phyloP scores from a whole-genome alignment of 2,113 vertebrate species.

The Hemiprocne comata region DNA sequence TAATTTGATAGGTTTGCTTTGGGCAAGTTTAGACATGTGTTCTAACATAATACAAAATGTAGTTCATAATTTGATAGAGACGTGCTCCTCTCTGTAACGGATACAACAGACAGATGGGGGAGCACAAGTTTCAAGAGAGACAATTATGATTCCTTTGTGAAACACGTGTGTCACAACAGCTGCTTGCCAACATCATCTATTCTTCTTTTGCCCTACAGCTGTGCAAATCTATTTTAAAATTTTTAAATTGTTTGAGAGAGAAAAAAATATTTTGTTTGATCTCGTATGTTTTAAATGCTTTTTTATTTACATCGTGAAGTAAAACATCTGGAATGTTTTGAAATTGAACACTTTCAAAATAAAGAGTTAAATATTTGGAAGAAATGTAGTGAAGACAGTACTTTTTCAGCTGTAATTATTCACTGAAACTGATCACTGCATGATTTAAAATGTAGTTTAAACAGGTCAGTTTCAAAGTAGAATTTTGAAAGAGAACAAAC shows the following conservation, averaged over 20 bases:
- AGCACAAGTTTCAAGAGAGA: slow-evolving; percentile 63
- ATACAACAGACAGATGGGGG: slow-evolving; percentile 62
- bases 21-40: slow-evolving; percentile 39
- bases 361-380: background rate
- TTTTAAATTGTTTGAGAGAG: background rate
- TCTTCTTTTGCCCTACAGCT: slow-evolving; percentile 33
- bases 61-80: slow-evolving; percentile 24
- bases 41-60: slow-evolving; percentile 21
- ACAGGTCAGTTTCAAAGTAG: background rate
- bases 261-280: background rate
- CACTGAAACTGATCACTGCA: background rate
- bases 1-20: slow-evolving; percentile 32
- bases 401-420: background rate
- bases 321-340: background rate
- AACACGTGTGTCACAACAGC: slow-evolving; percentile 10
- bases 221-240: background rate
- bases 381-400: background rate
- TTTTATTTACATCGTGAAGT: background rate
- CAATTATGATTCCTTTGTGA: background rate
- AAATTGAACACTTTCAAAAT: background rate
- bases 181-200: slow-evolving; percentile 9
- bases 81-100: background rate
- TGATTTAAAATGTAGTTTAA: background rate
- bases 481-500: background rate
- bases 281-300: background rate